phyloP scores from a whole-genome alignment of 2,113 vertebrate genomes.

The Fregata magnificens region DNA sequence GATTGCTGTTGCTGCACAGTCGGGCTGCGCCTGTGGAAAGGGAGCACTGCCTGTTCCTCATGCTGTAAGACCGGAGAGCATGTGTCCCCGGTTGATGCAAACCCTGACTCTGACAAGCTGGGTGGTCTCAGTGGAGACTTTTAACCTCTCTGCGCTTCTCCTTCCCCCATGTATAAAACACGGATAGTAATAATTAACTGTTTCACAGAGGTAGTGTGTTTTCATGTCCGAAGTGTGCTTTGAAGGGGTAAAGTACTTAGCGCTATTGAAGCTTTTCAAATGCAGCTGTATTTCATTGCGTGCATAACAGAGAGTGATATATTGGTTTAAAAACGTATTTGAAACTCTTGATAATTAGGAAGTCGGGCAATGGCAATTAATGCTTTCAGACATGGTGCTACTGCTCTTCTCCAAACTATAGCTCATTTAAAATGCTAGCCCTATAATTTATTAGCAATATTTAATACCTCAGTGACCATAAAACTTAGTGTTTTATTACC shows the following conservation, averaged over 20 bases:
- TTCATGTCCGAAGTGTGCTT: background rate
- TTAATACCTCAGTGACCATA: constrained; percentile 84
- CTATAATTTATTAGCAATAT: constrained; percentile 82
- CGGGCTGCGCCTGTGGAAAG: background rate
- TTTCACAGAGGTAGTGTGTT: background rate
- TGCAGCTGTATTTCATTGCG: constrained; percentile 1
- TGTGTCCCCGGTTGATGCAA: background rate
- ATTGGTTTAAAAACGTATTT: constrained; percentile 42
- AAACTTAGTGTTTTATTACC: constrained; percentile 80
- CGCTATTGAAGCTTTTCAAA: background rate
- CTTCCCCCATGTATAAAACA: background rate
- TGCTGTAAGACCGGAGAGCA: background rate
- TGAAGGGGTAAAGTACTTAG: background rate
- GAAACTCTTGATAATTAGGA: constrained; percentile 71
- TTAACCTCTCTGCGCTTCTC: constrained; percentile 2
- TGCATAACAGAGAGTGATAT: background rate
- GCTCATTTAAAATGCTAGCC: constrained; percentile 77
- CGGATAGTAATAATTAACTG: constrained; percentile 1
- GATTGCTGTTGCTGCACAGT: background rate
- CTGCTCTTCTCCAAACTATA: constrained; percentile 68
- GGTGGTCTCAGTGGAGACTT: constrained; percentile 27
- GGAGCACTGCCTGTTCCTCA: background rate
- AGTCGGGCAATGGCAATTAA: constrained; percentile 71
- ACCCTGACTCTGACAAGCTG: background rate
- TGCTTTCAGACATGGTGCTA: constrained; percentile 55